Evolutionary conservation across 2,888 invertebrate species (phyloP), one percentile per base, ranked within the genome.

Genomic region (Drosophila setosimentum): DNA sequence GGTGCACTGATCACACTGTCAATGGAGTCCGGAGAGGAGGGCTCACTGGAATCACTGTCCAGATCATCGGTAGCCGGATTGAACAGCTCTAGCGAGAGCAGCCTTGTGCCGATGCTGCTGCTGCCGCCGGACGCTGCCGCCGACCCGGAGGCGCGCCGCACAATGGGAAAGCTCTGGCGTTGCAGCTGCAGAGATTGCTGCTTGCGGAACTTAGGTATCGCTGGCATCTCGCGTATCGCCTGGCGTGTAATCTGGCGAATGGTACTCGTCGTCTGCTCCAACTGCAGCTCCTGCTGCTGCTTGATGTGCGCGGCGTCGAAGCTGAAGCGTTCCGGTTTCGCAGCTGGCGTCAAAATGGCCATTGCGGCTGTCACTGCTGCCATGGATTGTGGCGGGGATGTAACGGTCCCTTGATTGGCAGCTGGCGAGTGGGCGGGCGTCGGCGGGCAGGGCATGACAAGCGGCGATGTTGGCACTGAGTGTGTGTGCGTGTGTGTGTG

Each of bases 41-140:
- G 92, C 16, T 97, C 96, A 88, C 97, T 97, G 0, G 97, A 97
- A 91, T 98, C 98, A 88, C 97, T 97, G 91, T 98, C 98, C 92
- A 97, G 95, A 88, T 98, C 98, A 91, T 98, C 98, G 8, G 96
- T 97, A 90, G 97, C 98, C 2, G 98, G 98, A 93, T 98, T 98
- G 90, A 97, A 98, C 5, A 98, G 94, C 90, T 98, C 98, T 66
- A 97, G 92, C 1, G 97, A 96, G 90, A 97, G 94, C 21, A 97
- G 93, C 76, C 96, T 96, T 0, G 95, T 95, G 29, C 95, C 94
- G 1, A 95, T 69, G 51, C 33, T 51, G 24, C 40, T 94, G 74
- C 96, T 95, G 6, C 94, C 94, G 8, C 76, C 61, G 29, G 37
- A n/a, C 30, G 73, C 73, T 29, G 62, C 49, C 1, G 76, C 88